Base-by-base conservation (phyloP, 92 coral and sea anemone species). In the Phymanthus crucifer region DNA sequence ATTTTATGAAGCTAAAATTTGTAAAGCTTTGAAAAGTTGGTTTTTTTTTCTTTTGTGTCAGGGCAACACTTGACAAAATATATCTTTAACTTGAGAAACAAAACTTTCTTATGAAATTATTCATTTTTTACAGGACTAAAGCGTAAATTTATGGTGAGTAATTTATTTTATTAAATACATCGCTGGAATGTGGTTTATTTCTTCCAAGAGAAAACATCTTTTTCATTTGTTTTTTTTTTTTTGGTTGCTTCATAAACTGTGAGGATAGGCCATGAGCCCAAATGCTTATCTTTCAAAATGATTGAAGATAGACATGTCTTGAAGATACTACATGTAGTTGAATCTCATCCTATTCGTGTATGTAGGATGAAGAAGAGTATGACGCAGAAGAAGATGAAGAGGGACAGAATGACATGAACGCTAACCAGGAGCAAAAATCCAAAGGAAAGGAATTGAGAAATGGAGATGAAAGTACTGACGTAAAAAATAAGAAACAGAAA, bases 381-480 rank as follows among this genome's bases (percentile, higher is more conserved):
- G 79, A 34, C 27, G 21, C 34, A 56, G 72, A 57, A 13, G 90
- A 78, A 61, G 33, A 27, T 3, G 68, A 61, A 61, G 68, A 61
- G 13, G 68, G 9, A 54, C 10, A 54, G n/a, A 5, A 54, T 18
- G 68, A 24, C 34, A n/a, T 13, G 11, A 61, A 61, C 26, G 17
- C 32, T 29, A 61, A 61, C 9, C 68, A 61, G 13, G 29, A 61
- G 35, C 68, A 12, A 61, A 29, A 8, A 10, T 3, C 3, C 18
- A 61, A 61, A 61, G 35, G 17, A 24, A 45, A 37, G 38, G 86
- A 38, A 19, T n/a, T n/a, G n/a, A n/a, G n/a, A n/a, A 36, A 52
- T 46, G 85, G 74, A 32, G 38, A 70, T 57, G 83, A 75, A 24
- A 73, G 52, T 48, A 45, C 66, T 27, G 67, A 79, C 45, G 64